Percentiles rank a stretch among this genome's conserved stretches.
Evolutionary conservation across 2,113 vertebrate genomes (phyloP).

Genomic region (Catharus fuscescens): DNA sequence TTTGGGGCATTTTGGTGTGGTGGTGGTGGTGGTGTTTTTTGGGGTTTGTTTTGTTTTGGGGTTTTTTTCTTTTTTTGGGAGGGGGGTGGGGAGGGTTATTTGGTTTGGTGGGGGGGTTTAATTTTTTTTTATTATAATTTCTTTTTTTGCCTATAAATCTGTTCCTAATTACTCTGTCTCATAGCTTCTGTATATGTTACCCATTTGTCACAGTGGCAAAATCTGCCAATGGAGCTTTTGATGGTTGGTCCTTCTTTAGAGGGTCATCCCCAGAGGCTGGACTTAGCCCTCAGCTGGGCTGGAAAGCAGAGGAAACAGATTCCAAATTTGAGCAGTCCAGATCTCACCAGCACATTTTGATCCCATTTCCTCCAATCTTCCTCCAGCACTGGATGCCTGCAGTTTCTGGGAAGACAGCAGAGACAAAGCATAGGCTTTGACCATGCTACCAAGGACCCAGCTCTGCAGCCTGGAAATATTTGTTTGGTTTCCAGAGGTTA

Average conservation of each 20-base stretch:
- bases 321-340: not conserved
- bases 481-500: not conserved
- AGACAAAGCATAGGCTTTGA: not conserved
- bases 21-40: no score
- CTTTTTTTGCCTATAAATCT: not conserved
- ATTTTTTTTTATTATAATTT: not conserved
- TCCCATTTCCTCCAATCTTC: not conserved
- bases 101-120: not conserved
- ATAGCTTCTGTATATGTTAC: not conserved
- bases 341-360: not conserved
- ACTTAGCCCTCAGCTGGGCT: not conserved
- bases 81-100: not conserved
- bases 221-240: not conserved
- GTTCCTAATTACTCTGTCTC: not conserved
- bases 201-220: rapidly evolving
- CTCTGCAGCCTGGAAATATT: not conserved
- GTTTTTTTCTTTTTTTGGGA: no score
- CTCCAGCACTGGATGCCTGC: not conserved
- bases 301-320: not conserved
- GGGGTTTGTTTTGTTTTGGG: not conserved
- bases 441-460: not conserved
- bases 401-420: not conserved
- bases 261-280: not conserved
- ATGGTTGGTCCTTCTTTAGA: not conserved
- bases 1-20: not conserved